Base-by-base conservation (phyloP, 2,797 vertebrate species). In the Graptemys geographica region DNA sequence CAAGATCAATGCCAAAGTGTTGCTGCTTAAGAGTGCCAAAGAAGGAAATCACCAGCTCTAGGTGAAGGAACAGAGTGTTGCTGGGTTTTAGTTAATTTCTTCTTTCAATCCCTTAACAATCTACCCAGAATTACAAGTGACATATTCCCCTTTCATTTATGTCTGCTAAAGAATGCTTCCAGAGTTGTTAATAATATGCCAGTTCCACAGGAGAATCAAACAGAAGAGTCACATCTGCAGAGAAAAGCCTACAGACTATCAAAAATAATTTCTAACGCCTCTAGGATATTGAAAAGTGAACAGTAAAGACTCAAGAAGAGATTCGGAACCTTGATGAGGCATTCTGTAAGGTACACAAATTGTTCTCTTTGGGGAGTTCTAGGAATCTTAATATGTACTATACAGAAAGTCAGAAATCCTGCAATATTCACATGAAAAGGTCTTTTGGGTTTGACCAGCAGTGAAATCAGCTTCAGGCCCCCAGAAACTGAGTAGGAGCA, bases 21-120 rank as follows among this genome's bases (percentile, higher is more conserved):
- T 99, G 97, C 99, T 99, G 98, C 98, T 99, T 87, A 99, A 99
- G 98, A 0, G 99, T 99, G 11, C 99, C 99, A 0, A 99, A 98
- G 0, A 99, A 98, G 31, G 99, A 99, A 95, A 99, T 99, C 76
- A 99, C 99, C 83, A 99, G 96, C 96, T 99, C 99, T 18, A 99
- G 97, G 33, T 98, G 98, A 65, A 99, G 99, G 93, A 99, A 59
- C 27, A 91, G 93, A 2, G 1, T 16, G 2, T 79, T 88, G 88
- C 76, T 84, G 81, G 76, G 44, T 84, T 94, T 96, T 94, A 87
- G 27, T 91, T 83, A 95, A 44, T n/a, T 15, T 33, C 89, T 90
- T 74, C 82, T 79, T 91, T 55, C 83, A 92, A 72, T 80, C 69
- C 81, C 28, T 21, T 88, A 93, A 59, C 18, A 88, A 86, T 16